Percentiles rank a stretch among this genome's conserved stretches.
Evolutionary conservation across 2,797 vertebrate genomes (phyloP).

Genomic region (Phoxinus dragarum): DNA sequence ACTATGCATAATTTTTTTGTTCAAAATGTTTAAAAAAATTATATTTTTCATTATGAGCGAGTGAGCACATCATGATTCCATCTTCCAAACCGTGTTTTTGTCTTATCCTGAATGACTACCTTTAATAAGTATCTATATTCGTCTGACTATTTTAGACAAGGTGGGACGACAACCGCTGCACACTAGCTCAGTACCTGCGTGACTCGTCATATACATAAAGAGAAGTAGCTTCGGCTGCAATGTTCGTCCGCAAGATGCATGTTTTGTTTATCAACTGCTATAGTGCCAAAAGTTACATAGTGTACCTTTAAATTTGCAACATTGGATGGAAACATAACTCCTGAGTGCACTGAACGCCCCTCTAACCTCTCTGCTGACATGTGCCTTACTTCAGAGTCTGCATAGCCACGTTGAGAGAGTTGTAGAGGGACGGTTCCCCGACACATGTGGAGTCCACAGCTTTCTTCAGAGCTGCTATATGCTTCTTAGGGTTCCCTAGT

Average conservation of each 20-base stretch:
- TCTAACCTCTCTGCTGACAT: not conserved
- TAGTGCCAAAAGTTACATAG: not conserved
- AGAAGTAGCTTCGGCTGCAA: not conserved
- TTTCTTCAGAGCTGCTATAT: conserved; percentile 88
- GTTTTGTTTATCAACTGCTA: not conserved
- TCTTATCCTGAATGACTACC: not conserved
- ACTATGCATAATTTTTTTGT: not conserved
- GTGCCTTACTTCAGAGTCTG: conserved; percentile 89
- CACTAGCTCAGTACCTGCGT: not conserved
- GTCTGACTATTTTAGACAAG: not conserved
- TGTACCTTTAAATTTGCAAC: not conserved
- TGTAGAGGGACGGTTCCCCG: conserved; percentile 96
- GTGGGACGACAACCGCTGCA: not conserved
- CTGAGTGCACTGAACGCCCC: not conserved
- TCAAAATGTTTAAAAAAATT: not conserved
- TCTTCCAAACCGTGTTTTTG: not conserved
- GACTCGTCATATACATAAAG: not conserved
- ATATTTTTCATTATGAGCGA: too few relatives aligned
- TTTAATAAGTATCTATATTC: not conserved
- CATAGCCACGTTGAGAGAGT: conserved; percentile 89
- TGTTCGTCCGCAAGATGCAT: not conserved
- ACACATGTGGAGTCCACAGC: conserved; percentile 85
- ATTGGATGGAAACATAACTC: not conserved
- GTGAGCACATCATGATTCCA: not conserved
- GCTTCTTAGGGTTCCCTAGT: conserved; percentile 92